Base-by-base conservation (phyloP, 1,140 invertebrate species). In the Scaptomyza montana region DNA sequence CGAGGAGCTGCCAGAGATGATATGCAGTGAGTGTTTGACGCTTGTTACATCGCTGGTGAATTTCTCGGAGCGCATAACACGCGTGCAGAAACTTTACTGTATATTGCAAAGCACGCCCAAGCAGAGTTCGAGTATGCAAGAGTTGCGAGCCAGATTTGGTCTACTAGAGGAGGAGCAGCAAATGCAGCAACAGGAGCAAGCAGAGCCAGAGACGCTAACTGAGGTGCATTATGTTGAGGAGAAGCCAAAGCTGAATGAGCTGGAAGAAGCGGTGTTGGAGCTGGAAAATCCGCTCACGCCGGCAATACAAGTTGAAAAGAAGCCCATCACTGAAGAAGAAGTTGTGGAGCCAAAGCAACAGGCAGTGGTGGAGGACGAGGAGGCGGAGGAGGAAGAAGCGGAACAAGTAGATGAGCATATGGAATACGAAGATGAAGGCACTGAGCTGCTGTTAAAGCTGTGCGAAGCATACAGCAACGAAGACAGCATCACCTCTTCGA, bases 161-260 rank as follows among this genome's bases (percentile, higher is more conserved):
- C 47, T 87, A 13, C 39, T 70, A 3, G 84, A 79, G 19, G 78
- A 86, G n/a, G 60, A 21, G 19, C 30, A 63, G 13, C 36, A 30
- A 9, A 5, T 2, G 9, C 25, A 28, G 13, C 30, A 36, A 12
- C 30, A 36, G 28, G 5, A 10, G 4, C 25, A 39, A 13, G 43
- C 30, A 33, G 5, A 74, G 41, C 63, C 64, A 4, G 64, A 68
- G 33, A 74, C 77, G 41, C 43, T 74, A 2, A 74, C 80, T 1
- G 82, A 89, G 13, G 84, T 89, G 7, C 82, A 82, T 21, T 82
- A 82, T 64, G 75, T 87, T 19, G 82, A 87, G 6, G 76, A 82
- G 63, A 82, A 87, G 25, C 76, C 79, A 0, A 89, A 87, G 39
- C 10, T 82, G 7, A 70, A 60, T 21, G 60, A 62, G 10, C 57